Base-by-base conservation (phyloP, 2,113 vertebrate species). In the Atractosteus spatula region DNA sequence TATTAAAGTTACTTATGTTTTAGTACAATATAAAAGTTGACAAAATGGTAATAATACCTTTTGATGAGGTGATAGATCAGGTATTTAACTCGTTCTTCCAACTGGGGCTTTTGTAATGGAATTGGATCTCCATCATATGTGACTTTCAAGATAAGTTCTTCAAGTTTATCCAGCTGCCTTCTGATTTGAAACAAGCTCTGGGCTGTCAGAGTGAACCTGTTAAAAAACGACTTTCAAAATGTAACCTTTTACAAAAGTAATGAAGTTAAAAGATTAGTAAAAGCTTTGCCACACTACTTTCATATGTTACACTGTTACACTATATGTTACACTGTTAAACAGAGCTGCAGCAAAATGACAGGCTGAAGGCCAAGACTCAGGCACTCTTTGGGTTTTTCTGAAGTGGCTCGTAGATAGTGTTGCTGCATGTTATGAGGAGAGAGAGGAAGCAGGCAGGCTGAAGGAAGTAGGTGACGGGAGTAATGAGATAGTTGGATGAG, bases 171-270 rank as follows among this genome's bases (percentile, higher is more conserved):
- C 70, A 99, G 79, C 76, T 98, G 97, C 55, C 95, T 89, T 85
- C 94, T 93, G 65, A 97, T 92, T 90, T 98, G 97, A 81, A 99
- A 98, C n/a, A 99, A 92, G 83, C 97, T 97, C 85, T 98, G 96
- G 66, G 95, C 94, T 68, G 92, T 81, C 72, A 96, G 82, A 0
- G 96, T 98, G 57, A 98, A 99, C 90, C 97, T 99, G 71, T 11
- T 71, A 61, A 3, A 68, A 6, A 29, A 3, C 4, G 55, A n/a
- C 29, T 29, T 29, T 29, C 5, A 13, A 59, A 13, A 59, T 11
- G 14, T 59, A 59, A 13, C 57, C 11, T 59, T 59, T 16, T 5
- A 11, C 57, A 59, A 59, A 59, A 5, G 47, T 51, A 51, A 10
- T 7, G 47, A 5, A 51, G 57, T 13, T n/a, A 13, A n/a, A 59